Evolutionary conservation across 2,888 invertebrate species (phyloP).

Genomic region (Cosmorhoe ocellata): DNA sequence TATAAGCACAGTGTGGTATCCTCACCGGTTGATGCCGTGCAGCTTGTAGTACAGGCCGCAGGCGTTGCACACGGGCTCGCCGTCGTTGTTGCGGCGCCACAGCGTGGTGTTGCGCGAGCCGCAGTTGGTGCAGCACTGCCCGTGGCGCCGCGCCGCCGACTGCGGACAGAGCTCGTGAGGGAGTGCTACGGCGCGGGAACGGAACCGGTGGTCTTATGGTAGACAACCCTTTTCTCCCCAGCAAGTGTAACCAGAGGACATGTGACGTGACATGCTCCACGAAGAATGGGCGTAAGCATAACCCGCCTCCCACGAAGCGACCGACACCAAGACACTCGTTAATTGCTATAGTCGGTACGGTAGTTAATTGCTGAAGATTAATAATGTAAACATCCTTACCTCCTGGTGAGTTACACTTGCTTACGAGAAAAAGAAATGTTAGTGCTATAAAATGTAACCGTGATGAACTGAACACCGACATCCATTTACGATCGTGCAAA

Average conservation of each 20-base stretch:
- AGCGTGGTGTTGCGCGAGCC: constrained; percentile 98
- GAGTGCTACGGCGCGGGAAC: too few relatives aligned
- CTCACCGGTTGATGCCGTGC: constrained; percentile 90
- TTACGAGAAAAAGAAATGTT: constrained; percentile 7
- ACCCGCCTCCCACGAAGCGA: not conserved
- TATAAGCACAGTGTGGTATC: too few relatives aligned
- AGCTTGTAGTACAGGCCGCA: constrained; percentile 98
- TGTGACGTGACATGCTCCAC: not conserved
- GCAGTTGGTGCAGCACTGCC: constrained; percentile 97
- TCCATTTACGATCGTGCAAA: constrained; percentile 24
- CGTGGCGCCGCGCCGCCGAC: constrained; percentile 93
- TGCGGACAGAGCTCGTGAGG: constrained; percentile 59
- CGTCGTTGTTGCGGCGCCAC: constrained; percentile 98
- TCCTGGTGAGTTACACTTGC: constrained; percentile 6
- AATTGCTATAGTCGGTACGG: too few relatives aligned
- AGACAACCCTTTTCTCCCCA: too few relatives aligned
- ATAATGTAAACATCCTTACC: not conserved
- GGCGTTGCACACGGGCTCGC: constrained; percentile 99
- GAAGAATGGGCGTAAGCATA: not conserved
- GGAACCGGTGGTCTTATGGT: too few relatives aligned
- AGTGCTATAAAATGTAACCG: constrained; percentile 4
- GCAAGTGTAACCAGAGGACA: too few relatives aligned
- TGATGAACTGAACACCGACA: constrained; percentile 1
- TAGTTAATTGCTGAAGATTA: not conserved
- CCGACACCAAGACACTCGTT: not conserved